Percentiles rank a stretch among this genome's conserved stretches.
phyloP scores from a whole-genome alignment of 2,113 vertebrate genomes.

The Leuciscus idus region DNA sequence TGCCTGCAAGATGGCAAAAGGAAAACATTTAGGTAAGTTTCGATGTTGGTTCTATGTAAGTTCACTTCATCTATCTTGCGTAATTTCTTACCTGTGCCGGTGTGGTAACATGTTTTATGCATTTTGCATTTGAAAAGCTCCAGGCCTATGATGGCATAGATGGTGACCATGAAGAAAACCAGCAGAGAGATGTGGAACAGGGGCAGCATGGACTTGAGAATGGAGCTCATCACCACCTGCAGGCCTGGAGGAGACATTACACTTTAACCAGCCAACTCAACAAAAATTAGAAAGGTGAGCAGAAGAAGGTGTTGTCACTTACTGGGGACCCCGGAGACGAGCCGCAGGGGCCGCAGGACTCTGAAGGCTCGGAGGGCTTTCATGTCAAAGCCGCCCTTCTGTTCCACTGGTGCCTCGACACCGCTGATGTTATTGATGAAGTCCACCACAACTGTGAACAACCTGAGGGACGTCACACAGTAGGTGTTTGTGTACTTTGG shows the following conservation, averaged over 20 bases:
- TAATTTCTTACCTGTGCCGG: slow-evolving; percentile 74
- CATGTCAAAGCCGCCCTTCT: slow-evolving; percentile 85
- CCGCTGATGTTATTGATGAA: slow-evolving; percentile 84
- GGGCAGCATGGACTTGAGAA: slow-evolving; percentile 91
- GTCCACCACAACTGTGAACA: slow-evolving; percentile 86
- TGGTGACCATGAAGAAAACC: slow-evolving; percentile 93
- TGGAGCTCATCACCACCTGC: slow-evolving; percentile 94
- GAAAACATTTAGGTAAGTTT: background rate
- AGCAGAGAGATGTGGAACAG: slow-evolving; percentile 89
- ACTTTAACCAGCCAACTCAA: background rate
- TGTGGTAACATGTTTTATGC: slow-evolving; percentile 93
- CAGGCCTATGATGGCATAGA: slow-evolving; percentile 90
- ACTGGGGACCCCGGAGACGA: slow-evolving; percentile 90
- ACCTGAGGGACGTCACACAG: slow-evolving; percentile 66
- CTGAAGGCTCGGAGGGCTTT: slow-evolving; percentile 88
- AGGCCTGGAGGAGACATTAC: slow-evolving; percentile 75
- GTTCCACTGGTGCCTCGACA: slow-evolving; percentile 77
- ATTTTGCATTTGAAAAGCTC: slow-evolving; percentile 95
- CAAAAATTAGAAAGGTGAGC: background rate
- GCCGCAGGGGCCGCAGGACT: slow-evolving; percentile 84
- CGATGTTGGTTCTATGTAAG: too few species aligned
- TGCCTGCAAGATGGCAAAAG: background rate
- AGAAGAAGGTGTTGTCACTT: slow-evolving; percentile 53
- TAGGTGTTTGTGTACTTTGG: background rate
- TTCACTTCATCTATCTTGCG: background rate